phyloP scores from a whole-genome alignment of 2,113 vertebrate species.

The Indri indri region DNA sequence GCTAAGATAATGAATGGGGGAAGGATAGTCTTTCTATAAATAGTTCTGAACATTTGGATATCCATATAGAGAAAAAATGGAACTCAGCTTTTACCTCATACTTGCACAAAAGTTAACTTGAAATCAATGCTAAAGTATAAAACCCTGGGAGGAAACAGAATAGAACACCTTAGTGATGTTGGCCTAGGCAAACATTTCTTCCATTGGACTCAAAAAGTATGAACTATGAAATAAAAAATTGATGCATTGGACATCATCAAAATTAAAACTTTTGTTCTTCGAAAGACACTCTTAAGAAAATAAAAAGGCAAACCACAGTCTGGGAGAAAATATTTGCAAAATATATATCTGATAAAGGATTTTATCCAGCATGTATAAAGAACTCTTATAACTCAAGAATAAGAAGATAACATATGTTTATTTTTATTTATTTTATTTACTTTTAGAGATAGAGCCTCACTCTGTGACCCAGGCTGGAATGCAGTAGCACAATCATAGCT shows the following conservation, averaged over 20 bases:
- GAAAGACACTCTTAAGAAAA: slow-evolving; percentile 22
- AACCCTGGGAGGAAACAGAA: neutral
- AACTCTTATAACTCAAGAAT: neutral
- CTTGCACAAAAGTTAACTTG: neutral
- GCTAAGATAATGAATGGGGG: neutral
- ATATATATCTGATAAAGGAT: neutral
- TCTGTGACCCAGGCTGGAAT: too few species aligned
- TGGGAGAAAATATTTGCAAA: slow-evolving; percentile 4
- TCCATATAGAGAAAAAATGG: neutral
- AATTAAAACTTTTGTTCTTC: slow-evolving; percentile 13
- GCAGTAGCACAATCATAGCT: too few species aligned
- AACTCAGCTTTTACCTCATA: neutral
- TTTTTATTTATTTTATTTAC: too few species aligned
- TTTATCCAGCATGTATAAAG: neutral
- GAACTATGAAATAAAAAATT: neutral
- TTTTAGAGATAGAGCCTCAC: too few species aligned
- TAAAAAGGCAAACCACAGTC: neutral
- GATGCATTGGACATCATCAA: neutral
- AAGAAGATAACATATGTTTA: neutral
- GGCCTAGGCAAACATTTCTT: neutral
- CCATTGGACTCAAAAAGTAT: neutral
- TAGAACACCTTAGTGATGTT: neutral
- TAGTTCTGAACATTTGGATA: neutral
- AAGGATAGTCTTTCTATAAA: neutral
- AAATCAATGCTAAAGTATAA: neutral